These are phyloP conservation scores for Lithosia quadra DNA, from an alignment of 2,888 invertebrate genomes.

Conservation along the genomic window DNA sequence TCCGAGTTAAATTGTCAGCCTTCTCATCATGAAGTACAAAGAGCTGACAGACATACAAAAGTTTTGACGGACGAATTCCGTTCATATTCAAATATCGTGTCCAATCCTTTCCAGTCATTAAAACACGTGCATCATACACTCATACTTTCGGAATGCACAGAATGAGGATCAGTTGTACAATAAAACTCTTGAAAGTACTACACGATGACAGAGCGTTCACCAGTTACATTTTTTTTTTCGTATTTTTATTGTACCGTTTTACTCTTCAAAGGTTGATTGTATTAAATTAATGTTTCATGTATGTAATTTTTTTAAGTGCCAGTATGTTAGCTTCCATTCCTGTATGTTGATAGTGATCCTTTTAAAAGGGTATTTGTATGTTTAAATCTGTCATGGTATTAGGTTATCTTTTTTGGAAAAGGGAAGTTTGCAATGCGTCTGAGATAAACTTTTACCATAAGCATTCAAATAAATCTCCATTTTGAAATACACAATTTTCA, in stretches of 20 bases:
- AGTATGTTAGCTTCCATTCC: conserved; percentile 21
- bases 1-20: conserved; percentile 21
- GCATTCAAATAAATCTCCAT: not conserved
- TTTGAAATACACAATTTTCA: conserved; percentile 28
- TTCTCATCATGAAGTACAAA: conserved; percentile 27
- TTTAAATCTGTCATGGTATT: too few relatives aligned
- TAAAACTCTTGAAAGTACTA: conserved; percentile 56
- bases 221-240: conserved; percentile 35
- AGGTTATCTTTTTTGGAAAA: too few relatives aligned
- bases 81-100: conserved; percentile 64
- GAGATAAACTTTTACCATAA: not conserved
- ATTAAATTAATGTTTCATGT: conserved; percentile 25
- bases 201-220: conserved; percentile 49
- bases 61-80: conserved; percentile 40
- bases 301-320: conserved; percentile 25
- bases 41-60: conserved; percentile 41
- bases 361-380: not conserved
- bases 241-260: conserved; percentile 45
- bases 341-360: conserved; percentile 10
- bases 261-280: conserved; percentile 30
- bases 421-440: too few relatives aligned
- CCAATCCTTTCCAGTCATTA: conserved; percentile 52
- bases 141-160: conserved; percentile 73
- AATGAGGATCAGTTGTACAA: conserved; percentile 63
- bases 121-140: conserved; percentile 69